phyloP scores from a whole-genome alignment of 2,888 invertebrate genomes.

The Drosophila birchii region DNA sequence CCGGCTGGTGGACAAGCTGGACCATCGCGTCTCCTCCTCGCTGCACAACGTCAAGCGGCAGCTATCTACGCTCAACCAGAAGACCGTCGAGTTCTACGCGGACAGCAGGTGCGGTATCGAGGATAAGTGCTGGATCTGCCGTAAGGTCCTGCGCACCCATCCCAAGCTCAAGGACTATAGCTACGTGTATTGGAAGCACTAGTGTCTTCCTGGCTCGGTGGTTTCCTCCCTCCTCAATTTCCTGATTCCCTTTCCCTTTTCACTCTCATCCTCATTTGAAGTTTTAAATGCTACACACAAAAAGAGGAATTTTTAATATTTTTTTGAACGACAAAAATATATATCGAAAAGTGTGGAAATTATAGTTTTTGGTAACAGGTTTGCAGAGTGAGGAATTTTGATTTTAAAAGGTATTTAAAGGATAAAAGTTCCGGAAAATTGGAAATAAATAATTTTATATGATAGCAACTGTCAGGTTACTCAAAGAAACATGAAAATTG shows the following conservation, averaged over 20 bases:
- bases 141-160: constrained; percentile 83
- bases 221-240: neutral
- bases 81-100: constrained; percentile 84
- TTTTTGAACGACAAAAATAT: constrained; percentile 2
- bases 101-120: constrained; percentile 84
- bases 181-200: constrained; percentile 77
- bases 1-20: constrained; percentile 84
- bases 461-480: neutral
- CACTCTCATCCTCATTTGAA: constrained; percentile 18
- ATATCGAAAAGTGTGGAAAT: constrained; percentile 3
- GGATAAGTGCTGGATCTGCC: constrained; percentile 84
- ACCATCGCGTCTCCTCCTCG: constrained; percentile 84
- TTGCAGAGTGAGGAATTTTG: neutral
- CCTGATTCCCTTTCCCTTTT: neutral
- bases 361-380: neutral
- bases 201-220: constrained; percentile 6
- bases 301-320: neutral
- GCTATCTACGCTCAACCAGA: constrained; percentile 82
- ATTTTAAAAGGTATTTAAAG: neutral
- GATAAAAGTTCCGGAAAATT: neutral
- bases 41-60: constrained; percentile 84
- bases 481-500: too few species aligned
- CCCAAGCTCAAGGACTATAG: constrained; percentile 83
- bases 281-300: constrained; percentile 2
- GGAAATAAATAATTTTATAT: neutral